Conservation (phyloP, 2,888 invertebrate species). For the Miltochrista miniata region DNA sequence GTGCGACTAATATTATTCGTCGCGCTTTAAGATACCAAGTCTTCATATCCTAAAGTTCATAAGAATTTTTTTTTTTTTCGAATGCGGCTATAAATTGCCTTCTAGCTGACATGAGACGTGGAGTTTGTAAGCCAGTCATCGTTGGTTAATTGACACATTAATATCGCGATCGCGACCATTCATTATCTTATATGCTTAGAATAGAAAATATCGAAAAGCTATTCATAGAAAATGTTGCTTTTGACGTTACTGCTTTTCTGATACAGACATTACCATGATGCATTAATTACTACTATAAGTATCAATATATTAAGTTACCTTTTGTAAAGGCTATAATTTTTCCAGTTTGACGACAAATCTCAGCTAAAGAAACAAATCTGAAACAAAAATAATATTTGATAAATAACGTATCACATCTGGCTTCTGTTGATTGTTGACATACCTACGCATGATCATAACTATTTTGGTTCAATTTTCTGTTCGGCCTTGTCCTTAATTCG, state of each 20-base stretch:
- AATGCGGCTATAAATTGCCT: too few relatives aligned
- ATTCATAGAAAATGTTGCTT: too few relatives aligned
- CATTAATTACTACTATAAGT: too few relatives aligned
- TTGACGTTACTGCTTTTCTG: too few relatives aligned
- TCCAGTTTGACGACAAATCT: constrained; percentile 41
- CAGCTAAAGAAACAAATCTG: constrained; percentile 39
- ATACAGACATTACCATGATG: too few relatives aligned
- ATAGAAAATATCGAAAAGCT: too few relatives aligned
- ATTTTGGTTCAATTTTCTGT: constrained; percentile 28
- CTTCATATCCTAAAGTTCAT: too few relatives aligned
- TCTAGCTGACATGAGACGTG: neutral
- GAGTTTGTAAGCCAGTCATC: neutral
- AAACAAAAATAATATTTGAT: constrained; percentile 35
- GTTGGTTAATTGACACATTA: neutral
- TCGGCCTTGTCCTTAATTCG: constrained; percentile 49
- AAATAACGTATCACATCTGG: neutral
- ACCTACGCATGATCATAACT: constrained; percentile 22
- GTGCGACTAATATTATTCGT: too few relatives aligned
- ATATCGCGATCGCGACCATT: neutral
- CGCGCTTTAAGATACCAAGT: too few relatives aligned
- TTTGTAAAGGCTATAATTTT: constrained; percentile 41
- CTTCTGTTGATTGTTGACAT: constrained; percentile 12
- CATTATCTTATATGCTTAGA: too few relatives aligned
- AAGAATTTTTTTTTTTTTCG: too few relatives aligned
- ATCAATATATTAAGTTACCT: constrained; percentile 27